Percentiles rank a stretch among this genome's conserved stretches.
phyloP scores from a whole-genome alignment of 1,140 invertebrate genomes.

The Oryctes rhinoceros region DNA sequence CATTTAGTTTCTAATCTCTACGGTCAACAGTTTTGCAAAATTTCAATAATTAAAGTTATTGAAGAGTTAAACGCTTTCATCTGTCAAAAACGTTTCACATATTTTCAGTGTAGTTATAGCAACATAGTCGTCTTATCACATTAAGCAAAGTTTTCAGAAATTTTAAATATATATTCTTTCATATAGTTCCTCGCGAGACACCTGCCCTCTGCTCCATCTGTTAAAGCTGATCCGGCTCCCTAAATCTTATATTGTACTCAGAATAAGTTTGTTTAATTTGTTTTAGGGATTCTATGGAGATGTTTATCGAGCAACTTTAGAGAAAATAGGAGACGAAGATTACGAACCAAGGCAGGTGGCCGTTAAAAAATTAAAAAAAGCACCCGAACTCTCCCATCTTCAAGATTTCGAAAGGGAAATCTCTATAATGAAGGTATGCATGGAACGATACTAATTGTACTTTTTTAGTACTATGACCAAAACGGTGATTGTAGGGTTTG shows the following conservation, averaged over 20 bases:
- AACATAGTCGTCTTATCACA: too few species aligned
- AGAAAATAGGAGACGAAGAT: conserved; percentile 59
- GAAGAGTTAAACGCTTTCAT: too few species aligned
- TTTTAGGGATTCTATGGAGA: conserved; percentile 75
- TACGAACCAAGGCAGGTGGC: conserved; percentile 69
- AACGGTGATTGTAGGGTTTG: conserved; percentile 65
- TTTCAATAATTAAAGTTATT: too few species aligned
- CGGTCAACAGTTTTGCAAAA: too few species aligned
- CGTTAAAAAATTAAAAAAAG: conserved; percentile 74
- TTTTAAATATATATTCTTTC: too few species aligned
- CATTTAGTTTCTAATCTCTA: too few species aligned
- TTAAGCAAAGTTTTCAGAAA: too few species aligned
- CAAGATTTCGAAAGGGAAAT: conserved; percentile 78
- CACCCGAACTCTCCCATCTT: conserved; percentile 60
- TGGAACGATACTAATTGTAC: not conserved
- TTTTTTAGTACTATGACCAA: not conserved
- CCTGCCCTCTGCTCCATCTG: not conserved
- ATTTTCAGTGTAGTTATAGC: too few species aligned
- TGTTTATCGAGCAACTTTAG: conserved; percentile 72
- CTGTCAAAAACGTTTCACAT: too few species aligned
- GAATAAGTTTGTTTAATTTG: conserved; percentile 43
- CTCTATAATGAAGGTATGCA: conserved; percentile 73
- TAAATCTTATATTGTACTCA: not conserved
- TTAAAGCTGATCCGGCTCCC: too few species aligned
- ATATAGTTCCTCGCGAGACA: not conserved